Evolutionary conservation across 2,888 invertebrate species (phyloP).

Genomic region (Campoletis raptor): DNA sequence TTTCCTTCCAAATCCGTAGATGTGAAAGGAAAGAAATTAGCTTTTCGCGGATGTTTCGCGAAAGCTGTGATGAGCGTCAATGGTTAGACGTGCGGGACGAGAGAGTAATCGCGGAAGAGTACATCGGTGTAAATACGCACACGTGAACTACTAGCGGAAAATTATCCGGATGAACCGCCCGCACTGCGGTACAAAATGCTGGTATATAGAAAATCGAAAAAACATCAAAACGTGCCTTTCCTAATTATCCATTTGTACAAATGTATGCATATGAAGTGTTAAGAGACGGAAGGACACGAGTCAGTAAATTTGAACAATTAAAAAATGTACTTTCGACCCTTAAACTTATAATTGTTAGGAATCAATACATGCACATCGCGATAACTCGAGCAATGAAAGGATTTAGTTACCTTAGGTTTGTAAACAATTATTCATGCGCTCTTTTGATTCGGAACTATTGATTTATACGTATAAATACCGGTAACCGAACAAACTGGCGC

Average conservation of each 20-base stretch:
- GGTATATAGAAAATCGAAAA: slow-evolving; percentile 58
- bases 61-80: neutral
- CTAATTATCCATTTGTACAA: slow-evolving; percentile 21
- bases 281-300: neutral
- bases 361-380: neutral
- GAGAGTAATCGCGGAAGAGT: slow-evolving; percentile 33
- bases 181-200: slow-evolving; percentile 44
- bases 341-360: neutral
- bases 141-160: slow-evolving; percentile 28
- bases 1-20: neutral
- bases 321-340: neutral
- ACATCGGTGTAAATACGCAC: slow-evolving; percentile 32
- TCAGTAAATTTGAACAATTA: neutral
- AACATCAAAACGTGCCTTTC: slow-evolving; percentile 59
- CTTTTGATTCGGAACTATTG: slow-evolving; percentile 7
- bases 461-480: slow-evolving; percentile 18
- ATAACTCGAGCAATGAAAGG: neutral
- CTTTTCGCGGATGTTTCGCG: neutral
- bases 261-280: slow-evolving; percentile 5
- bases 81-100: slow-evolving; percentile 39
- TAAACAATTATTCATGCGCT: slow-evolving; percentile 1
- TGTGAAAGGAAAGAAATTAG: too few relatives aligned
- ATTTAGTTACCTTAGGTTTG: neutral
- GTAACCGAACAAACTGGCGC: slow-evolving; percentile 26
- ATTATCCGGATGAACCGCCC: slow-evolving; percentile 10